Percentiles rank a stretch among this genome's conserved stretches.
Conservation (phyloP, 1,140 invertebrate genomes). For the Camponotus floridanus region DNA sequence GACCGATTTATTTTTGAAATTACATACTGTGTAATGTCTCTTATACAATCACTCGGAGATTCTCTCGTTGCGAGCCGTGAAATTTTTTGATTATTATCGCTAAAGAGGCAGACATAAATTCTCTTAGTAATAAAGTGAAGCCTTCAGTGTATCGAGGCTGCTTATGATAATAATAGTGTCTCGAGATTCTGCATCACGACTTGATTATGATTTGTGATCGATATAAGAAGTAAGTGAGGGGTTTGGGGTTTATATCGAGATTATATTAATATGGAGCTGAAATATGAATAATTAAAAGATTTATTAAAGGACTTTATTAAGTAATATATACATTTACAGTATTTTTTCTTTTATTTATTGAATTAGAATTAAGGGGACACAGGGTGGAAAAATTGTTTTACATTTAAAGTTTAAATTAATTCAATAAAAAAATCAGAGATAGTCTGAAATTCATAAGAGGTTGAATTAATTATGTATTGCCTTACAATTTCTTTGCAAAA, state of each 20-base stretch:
- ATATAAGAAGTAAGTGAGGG: conserved; percentile 29
- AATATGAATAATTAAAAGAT: neutral
- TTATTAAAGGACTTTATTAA: neutral
- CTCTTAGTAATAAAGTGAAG: neutral
- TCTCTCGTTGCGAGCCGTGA: neutral
- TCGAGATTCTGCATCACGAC: neutral
- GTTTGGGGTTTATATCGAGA: neutral
- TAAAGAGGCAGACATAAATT: neutral
- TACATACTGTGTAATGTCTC: neutral
- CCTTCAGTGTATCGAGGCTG: neutral
- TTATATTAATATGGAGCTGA: conserved; percentile 11
- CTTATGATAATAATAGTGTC: neutral
- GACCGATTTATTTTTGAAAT: neutral
- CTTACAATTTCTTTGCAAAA: too few relatives aligned
- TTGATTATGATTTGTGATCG: conserved; percentile 45
- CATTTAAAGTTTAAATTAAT: too few relatives aligned
- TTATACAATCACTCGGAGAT: neutral
- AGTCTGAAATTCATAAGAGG: too few relatives aligned
- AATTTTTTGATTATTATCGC: neutral
- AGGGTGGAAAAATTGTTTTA: too few relatives aligned
- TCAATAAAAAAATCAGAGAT: too few relatives aligned
- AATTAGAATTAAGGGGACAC: neutral
- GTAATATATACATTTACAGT: neutral
- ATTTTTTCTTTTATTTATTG: neutral
- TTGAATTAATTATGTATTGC: too few relatives aligned